A percentile compares a stretch with the other conserved stretches of the same genome.
These are phyloP conservation scores for Mycteria americana DNA, from an alignment of 2,797 vertebrate species.

Conservation along the genomic window DNA sequence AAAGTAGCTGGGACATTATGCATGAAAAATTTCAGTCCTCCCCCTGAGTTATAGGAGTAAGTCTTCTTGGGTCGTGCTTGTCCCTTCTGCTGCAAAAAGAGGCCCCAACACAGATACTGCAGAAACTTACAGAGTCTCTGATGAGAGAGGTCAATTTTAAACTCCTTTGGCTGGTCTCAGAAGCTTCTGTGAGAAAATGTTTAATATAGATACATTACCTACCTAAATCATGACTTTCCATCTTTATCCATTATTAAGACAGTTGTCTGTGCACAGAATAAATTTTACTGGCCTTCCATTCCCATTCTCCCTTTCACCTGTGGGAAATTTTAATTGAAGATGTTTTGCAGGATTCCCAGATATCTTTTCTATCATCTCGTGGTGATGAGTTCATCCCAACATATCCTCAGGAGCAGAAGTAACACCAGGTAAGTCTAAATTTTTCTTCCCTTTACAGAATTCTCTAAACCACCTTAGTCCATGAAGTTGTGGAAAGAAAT, in stretches of 20 bases:
- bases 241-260: background rate
- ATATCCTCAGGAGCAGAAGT: background rate
- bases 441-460: background rate
- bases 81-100: background rate
- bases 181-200: background rate
- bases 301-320: background rate
- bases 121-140: background rate
- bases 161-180: background rate
- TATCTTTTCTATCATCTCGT: background rate
- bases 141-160: background rate
- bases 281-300: background rate
- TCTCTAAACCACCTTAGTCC: background rate
- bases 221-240: background rate
- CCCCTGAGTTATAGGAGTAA: background rate
- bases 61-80: rapidly evolving
- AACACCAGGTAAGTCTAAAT: background rate
- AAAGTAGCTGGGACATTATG: background rate
- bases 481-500: background rate
- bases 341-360: background rate
- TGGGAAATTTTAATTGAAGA: background rate
- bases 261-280: background rate
- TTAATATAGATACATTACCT: background rate
- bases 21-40: background rate
- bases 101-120: background rate
- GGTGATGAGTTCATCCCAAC: background rate